A percentile compares a stretch with the other conserved stretches of the same genome.
Conservation (phyloP, 2,888 invertebrate species). For the Oscheius sp. region DNA sequence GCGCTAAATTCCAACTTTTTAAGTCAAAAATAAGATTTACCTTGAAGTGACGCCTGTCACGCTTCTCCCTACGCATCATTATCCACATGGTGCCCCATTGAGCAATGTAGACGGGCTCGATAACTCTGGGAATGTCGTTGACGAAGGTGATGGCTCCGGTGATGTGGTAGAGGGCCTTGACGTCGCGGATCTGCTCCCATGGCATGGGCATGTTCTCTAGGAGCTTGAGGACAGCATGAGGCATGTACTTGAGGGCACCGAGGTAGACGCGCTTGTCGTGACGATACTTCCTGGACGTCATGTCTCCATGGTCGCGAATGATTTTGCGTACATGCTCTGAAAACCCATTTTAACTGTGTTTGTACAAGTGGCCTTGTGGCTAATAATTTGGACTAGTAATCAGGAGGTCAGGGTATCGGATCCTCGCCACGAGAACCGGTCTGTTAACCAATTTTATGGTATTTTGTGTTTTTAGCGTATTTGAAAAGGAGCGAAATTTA, state of each 20-base stretch:
- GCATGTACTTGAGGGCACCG: constrained; percentile 98
- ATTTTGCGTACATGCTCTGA: constrained; percentile 96
- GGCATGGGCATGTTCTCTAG: constrained; percentile 99
- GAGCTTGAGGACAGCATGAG: constrained; percentile 97
- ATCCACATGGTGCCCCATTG: constrained; percentile 99
- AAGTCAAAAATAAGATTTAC: constrained; percentile 28
- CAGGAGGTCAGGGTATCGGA: no score
- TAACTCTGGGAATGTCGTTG: constrained; percentile 99
- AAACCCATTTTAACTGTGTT: constrained; percentile 17
- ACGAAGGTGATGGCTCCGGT: constrained; percentile 99
- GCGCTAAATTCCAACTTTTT: constrained; percentile 75
- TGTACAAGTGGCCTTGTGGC: no score
- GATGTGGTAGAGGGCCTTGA: constrained; percentile 93
- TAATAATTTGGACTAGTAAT: background rate
- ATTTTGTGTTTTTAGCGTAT: no score
- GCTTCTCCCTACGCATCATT: constrained; percentile 97
- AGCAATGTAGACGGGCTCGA: constrained; percentile 98
- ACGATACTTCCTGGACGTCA: constrained; percentile 97
- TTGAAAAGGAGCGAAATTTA: constrained; percentile 25
- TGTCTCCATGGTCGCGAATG: constrained; percentile 98
- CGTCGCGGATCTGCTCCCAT: constrained; percentile 99
- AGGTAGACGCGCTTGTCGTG: constrained; percentile 98
- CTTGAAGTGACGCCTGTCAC: constrained; percentile 97
- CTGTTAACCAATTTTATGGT: no score
- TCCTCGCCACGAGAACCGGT: background rate